Evolutionary conservation across 2,113 vertebrate genomes (phyloP).

Genomic region (Burhinus bistriatus): DNA sequence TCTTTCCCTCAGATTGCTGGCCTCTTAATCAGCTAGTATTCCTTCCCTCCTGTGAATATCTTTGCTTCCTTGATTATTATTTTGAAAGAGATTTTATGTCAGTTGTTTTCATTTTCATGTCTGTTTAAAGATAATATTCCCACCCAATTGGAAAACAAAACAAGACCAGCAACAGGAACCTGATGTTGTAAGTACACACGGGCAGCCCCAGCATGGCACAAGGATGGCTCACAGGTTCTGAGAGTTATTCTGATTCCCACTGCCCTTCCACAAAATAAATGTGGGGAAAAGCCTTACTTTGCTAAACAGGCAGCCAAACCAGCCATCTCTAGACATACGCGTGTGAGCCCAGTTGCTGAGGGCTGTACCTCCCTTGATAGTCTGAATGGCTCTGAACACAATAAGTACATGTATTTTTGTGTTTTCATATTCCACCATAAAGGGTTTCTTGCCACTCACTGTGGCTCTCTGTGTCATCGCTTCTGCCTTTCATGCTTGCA

Average conservation of each 20-base stretch:
- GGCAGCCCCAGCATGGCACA: neutral
- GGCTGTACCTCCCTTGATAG: neutral
- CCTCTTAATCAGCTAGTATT: neutral
- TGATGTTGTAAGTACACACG: neutral
- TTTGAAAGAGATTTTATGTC: neutral
- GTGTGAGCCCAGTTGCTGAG: neutral
- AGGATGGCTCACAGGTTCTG: neutral
- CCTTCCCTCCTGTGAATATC: neutral
- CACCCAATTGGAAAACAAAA: neutral
- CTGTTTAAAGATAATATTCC: neutral
- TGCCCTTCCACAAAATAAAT: constrained; percentile 5
- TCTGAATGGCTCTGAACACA: neutral
- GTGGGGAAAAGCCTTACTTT: neutral
- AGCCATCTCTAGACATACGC: neutral
- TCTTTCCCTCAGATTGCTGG: neutral
- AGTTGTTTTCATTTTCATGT: neutral
- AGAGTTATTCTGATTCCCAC: neutral
- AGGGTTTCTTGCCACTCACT: neutral
- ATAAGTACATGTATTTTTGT: neutral
- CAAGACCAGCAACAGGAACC: neutral
- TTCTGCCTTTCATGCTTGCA: neutral
- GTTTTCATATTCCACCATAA: neutral
- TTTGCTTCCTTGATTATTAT: neutral
- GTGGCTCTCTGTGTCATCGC: neutral
- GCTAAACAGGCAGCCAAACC: neutral